Evolutionary conservation across 2,113 vertebrate species (phyloP).

Genomic region (Pedionomus torquatus): DNA sequence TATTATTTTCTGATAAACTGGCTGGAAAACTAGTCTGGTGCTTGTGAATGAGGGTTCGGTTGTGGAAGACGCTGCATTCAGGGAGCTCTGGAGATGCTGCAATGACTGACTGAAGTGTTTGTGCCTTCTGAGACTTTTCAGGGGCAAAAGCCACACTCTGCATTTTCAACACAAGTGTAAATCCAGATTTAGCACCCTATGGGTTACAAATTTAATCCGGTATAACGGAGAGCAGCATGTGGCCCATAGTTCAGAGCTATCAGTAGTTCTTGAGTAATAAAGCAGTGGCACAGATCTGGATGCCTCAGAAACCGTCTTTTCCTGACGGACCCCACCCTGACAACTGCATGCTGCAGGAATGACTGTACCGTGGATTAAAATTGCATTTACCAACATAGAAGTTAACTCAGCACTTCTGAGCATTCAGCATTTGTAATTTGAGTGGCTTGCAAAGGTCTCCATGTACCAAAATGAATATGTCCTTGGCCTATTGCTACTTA

Average conservation of each 20-base stretch:
- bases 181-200: slow-evolving; percentile 49
- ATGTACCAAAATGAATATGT: not conserved
- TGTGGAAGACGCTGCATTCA: not conserved
- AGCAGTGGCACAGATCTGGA: not conserved
- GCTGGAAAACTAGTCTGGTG: not conserved
- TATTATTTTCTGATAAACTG: not conserved
- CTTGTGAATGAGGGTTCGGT: not conserved
- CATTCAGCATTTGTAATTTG: not conserved
- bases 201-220: slow-evolving; percentile 29
- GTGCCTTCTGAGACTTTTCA: not conserved
- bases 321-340: slow-evolving; percentile 34
- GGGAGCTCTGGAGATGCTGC: not conserved
- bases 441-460: not conserved
- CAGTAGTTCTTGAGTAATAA: not conserved
- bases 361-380: not conserved
- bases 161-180: slow-evolving; percentile 46
- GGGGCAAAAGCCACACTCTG: not conserved
- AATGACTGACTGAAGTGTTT: not conserved
- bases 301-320: slow-evolving; percentile 53
- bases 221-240: slow-evolving; percentile 55
- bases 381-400: not conserved
- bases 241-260: slow-evolving; percentile 35
- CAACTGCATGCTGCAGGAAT: slow-evolving; percentile 29
- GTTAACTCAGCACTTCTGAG: not conserved
- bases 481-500: slow-evolving; percentile 34